Conservation (phyloP, 2,113 vertebrate genomes). For the Nettapus auritus region DNA sequence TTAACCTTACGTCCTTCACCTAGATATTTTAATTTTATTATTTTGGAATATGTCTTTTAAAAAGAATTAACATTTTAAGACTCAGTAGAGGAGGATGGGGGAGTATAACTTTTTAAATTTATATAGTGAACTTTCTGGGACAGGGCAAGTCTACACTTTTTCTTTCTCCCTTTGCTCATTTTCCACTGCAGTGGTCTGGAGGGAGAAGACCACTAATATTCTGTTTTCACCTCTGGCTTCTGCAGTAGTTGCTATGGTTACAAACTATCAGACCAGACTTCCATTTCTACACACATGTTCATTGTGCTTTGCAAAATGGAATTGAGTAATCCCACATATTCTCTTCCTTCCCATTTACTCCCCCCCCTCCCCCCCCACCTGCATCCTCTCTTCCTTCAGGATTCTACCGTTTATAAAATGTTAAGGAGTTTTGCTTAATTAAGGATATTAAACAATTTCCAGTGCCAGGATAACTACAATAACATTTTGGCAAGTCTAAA, state of each 20-base stretch:
- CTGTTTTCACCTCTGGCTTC: not conserved
- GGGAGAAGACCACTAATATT: not conserved
- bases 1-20: not conserved
- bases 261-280: not conserved
- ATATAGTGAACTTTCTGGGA: not conserved
- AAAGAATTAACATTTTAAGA: not conserved
- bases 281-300: not conserved
- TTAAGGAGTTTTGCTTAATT: not conserved
- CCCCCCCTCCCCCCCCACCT: no score
- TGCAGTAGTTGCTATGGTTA: constrained; percentile 34
- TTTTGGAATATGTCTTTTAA: not conserved
- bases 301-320: not conserved
- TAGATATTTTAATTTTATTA: not conserved
- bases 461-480: not conserved
- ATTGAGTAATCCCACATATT: not conserved
- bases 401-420: not conserved
- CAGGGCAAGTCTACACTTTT: not conserved
- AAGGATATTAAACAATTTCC: not conserved
- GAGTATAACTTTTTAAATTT: not conserved
- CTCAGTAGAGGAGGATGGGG: not conserved
- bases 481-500: not conserved
- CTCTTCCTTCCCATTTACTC: not conserved
- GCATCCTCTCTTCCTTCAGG: not conserved
- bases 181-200: not conserved
- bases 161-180: not conserved